A percentile compares a stretch with the other conserved stretches of the same genome.
phyloP scores from a whole-genome alignment of 1,140 invertebrate genomes.

The roundworm (Caenorhabditis elegans) region WBcel235 BX284603.4:4144501-4145000 shows the following conservation, averaged over 20 bases:
- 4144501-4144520: too few relatives aligned
- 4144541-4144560: background rate
- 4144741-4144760: too few relatives aligned
- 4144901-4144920: constrained; percentile 56
- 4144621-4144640: constrained; percentile 41
- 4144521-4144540: too few relatives aligned
- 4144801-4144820: too few relatives aligned
- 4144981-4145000: background rate
- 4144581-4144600: constrained; percentile 13
- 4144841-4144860: too few relatives aligned
- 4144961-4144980: constrained; percentile 33
- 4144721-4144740: too few relatives aligned
- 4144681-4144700: too few relatives aligned
- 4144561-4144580: background rate
- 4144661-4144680: too few relatives aligned
- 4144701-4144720: too few relatives aligned
- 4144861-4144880: constrained; percentile 61
- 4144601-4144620: background rate
- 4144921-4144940: constrained; percentile 13
- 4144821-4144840: too few relatives aligned
- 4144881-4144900: constrained; percentile 63
- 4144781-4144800: too few relatives aligned
- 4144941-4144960: background rate
- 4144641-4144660: background rate
- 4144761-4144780: too few relatives aligned